A percentile compares a stretch with the other conserved stretches of the same genome.
Conservation (phyloP, 2,888 invertebrate species). For the Drosophila subquinaria region DNA sequence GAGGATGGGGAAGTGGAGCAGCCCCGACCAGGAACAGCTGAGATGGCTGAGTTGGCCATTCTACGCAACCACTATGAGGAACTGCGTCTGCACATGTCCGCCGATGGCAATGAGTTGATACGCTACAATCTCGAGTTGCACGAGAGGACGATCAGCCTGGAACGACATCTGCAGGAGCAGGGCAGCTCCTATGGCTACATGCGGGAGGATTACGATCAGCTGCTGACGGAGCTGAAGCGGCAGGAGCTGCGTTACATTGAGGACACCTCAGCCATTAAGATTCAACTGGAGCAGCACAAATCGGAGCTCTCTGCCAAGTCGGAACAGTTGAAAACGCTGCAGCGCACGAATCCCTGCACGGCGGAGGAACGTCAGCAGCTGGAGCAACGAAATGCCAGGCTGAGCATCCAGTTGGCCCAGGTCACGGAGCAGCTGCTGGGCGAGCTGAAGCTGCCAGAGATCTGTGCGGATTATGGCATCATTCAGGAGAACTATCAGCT, state of each 20-base stretch:
- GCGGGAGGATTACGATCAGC: conserved; percentile 82
- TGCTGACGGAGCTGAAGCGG: conserved; percentile 67
- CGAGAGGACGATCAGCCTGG: conserved; percentile 67
- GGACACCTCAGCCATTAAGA: conserved; percentile 66
- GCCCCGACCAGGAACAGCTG: conserved; percentile 47
- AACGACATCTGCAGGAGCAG: conserved; percentile 71
- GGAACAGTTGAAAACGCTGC: conserved; percentile 44
- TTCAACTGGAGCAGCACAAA: conserved; percentile 66
- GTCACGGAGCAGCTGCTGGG: conserved; percentile 73
- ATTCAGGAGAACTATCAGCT: conserved; percentile 82
- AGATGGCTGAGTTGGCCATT: conserved; percentile 66
- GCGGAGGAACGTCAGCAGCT: conserved; percentile 73
- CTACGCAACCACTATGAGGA: conserved; percentile 81
- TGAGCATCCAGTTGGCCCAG: conserved; percentile 79
- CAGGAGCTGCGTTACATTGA: conserved; percentile 75
- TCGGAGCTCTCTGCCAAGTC: conserved; percentile 36
- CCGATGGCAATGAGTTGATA: conserved; percentile 75
- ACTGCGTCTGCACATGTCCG: conserved; percentile 76
- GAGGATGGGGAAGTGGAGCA: conserved; percentile 48
- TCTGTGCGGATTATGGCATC: conserved; percentile 82
- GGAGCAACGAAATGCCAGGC: conserved; percentile 70
- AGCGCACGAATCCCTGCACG: conserved; percentile 52
- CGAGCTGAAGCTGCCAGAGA: conserved; percentile 70
- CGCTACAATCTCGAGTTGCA: conserved; percentile 73
- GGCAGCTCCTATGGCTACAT: conserved; percentile 78